Base-by-base conservation (phyloP, 2,888 invertebrate genomes). In the Clepsis dumicolana region DNA sequence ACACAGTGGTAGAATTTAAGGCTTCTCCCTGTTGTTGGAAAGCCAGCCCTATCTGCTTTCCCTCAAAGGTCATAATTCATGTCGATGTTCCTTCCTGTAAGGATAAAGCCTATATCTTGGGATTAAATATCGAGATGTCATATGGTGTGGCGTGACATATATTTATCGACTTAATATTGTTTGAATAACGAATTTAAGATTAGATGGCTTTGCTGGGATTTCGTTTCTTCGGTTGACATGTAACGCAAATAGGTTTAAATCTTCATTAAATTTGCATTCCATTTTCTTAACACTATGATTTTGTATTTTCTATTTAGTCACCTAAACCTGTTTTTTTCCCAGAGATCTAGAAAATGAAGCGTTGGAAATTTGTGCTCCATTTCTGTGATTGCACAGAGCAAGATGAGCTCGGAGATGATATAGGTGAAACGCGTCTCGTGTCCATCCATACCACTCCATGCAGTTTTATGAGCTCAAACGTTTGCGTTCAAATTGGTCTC, bases 11-110 rank as follows among this genome's bases (percentile, higher is more conserved):
- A 16, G 18, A 25, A 44, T 50, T 44, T 35, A 12, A n/a, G 35
- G 0, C 61, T 2, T 12, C n/a, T 21, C 18, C 25, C 29, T 4
- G 18, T 24, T 14, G 27, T 21, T 48, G 56, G 29, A 67, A 62
- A 48, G 38, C 27, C 18, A 35, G 69, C 72, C 70, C 69, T 70
- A 74, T 68, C 73, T 52, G 73, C 72, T 74, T 72, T 38, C 69
- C 74, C 70, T 72, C 70, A 73, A 72, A 70, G 59, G 63, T 66
- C 74, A 78, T 78, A 73, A 78, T 75, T 78, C 78, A 74, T 73
- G 69, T 59, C 69, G 14, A 72, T 71, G 70, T 68, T 70, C 64
- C 74, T 73, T 72, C 68, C 72, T 72, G 65, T 60, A 71, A 65
- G 73, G 70, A 75, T 75, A 78, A 73, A 66, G 70, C 71, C 54